A percentile compares a stretch with the other conserved stretches of the same genome.
These are phyloP conservation scores for Drosophila birchii DNA, from an alignment of 2,888 invertebrate species.

Conservation along the genomic window DNA sequence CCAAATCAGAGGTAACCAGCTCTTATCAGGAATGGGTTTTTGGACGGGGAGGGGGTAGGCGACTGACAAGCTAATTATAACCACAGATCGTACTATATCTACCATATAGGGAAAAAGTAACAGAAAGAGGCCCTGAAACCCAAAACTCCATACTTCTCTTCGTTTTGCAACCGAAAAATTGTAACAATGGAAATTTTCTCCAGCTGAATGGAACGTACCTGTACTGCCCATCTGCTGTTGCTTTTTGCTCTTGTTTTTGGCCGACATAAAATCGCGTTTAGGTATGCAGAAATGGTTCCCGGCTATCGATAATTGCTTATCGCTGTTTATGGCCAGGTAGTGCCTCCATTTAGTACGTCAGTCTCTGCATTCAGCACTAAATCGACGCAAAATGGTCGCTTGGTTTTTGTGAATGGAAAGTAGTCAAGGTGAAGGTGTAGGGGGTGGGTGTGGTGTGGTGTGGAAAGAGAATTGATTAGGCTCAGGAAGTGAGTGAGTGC, in stretches of 20 bases:
- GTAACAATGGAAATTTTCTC: slow-evolving; percentile 32
- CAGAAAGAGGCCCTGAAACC: neutral
- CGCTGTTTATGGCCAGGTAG: slow-evolving; percentile 39
- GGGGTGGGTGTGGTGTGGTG: neutral
- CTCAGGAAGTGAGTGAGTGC: slow-evolving; percentile 31
- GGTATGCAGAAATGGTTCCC: slow-evolving; percentile 64
- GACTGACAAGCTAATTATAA: slow-evolving; percentile 47
- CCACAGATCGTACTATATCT: slow-evolving; percentile 40
- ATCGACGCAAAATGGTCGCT: slow-evolving; percentile 46
- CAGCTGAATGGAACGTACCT: slow-evolving; percentile 16
- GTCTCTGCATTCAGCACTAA: slow-evolving; percentile 12
- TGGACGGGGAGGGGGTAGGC: slow-evolving; percentile 16
- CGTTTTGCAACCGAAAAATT: slow-evolving; percentile 6
- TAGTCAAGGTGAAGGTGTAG: slow-evolving; percentile 29
- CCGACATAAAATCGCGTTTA: slow-evolving; percentile 34
- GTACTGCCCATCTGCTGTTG: slow-evolving; percentile 10
- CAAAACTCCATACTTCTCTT: slow-evolving; percentile 6
- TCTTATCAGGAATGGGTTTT: slow-evolving; percentile 51
- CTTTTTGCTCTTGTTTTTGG: slow-evolving; percentile 15
- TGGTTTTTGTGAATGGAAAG: slow-evolving; percentile 67
- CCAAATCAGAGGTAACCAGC: slow-evolving; percentile 77
- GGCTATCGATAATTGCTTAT: slow-evolving; percentile 67
- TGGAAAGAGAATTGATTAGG: slow-evolving; percentile 5
- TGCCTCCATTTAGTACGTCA: slow-evolving; percentile 25
- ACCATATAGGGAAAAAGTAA: slow-evolving; percentile 19